These are phyloP conservation scores for Meliscaeva auricollis DNA, from an alignment of 2,888 invertebrate genomes.

Conservation along the genomic window DNA sequence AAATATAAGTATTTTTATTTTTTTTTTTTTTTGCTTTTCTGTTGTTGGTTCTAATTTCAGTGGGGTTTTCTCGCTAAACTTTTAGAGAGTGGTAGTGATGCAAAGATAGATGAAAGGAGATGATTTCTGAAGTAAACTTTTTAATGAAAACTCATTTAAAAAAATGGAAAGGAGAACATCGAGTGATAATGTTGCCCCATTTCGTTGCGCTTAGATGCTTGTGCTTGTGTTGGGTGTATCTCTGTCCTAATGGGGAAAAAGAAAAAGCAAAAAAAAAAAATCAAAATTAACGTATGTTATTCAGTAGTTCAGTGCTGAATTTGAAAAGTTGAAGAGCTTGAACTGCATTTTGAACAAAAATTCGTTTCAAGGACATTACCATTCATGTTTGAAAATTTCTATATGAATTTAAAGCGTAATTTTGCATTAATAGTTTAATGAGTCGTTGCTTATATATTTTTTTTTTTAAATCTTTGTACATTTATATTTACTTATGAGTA, in stretches of 20 bases:
- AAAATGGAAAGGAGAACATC: constrained; percentile 38
- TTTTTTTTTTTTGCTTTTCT: not conserved
- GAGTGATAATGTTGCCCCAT: constrained; percentile 51
- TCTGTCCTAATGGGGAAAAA: not conserved
- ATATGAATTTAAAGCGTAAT: not conserved
- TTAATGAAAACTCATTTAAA: constrained; percentile 72
- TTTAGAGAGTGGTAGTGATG: constrained; percentile 24
- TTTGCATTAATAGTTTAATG: not conserved
- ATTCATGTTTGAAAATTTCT: not conserved
- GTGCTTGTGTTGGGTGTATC: not conserved
- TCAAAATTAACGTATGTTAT: constrained; percentile 6
- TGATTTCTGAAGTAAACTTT: constrained; percentile 69
- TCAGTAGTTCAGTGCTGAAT: constrained; percentile 28
- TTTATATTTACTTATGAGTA: no score
- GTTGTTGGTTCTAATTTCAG: constrained; percentile 63
- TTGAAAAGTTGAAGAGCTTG: constrained; percentile 44
- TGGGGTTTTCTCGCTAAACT: constrained; percentile 37
- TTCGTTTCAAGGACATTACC: constrained; percentile 49
- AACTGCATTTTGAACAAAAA: constrained; percentile 26
- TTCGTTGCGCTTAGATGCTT: not conserved
- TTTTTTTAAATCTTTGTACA: no score
- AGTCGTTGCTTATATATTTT: no score
- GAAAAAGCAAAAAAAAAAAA: no score
- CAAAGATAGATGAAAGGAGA: constrained; percentile 53
- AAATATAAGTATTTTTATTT: no score